phyloP scores from a whole-genome alignment of 2,797 vertebrate genomes.

The Smutsia gigantea region DNA sequence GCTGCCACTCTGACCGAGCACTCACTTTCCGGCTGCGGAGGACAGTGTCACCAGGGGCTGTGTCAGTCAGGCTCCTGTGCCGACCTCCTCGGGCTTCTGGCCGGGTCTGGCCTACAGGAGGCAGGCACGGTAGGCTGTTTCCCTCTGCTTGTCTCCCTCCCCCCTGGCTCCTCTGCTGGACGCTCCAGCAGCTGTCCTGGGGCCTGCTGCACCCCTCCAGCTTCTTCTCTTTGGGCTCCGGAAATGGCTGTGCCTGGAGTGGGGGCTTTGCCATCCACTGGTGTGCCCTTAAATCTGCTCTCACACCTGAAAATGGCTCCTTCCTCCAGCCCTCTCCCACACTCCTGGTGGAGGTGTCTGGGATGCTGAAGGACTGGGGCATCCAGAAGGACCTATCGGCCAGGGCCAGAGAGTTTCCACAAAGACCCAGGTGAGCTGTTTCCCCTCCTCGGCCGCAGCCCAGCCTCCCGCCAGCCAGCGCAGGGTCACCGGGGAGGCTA shows the following conservation, averaged over 20 bases:
- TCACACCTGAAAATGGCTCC: not conserved
- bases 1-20: not conserved
- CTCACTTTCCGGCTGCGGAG: not conserved
- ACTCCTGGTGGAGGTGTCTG: not conserved
- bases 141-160: accelerated
- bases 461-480: not conserved
- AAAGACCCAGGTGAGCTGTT: not conserved
- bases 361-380: not conserved
- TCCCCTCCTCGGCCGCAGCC: not conserved
- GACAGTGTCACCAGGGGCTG: not conserved
- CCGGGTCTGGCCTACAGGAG: not conserved
- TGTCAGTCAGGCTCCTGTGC: accelerated
- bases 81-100: not conserved
- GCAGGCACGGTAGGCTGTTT: not conserved
- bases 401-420: not conserved
- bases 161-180: not conserved
- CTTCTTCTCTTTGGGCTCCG: not conserved
- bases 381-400: not conserved
- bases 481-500: accelerated
- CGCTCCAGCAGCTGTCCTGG: not conserved
- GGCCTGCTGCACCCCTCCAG: not conserved
- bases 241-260: not conserved
- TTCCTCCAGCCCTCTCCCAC: not conserved
- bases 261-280: not conserved
- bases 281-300: not conserved